phyloP scores from a whole-genome alignment of 2,888 invertebrate species.

The Metallyticus violacea region DNA sequence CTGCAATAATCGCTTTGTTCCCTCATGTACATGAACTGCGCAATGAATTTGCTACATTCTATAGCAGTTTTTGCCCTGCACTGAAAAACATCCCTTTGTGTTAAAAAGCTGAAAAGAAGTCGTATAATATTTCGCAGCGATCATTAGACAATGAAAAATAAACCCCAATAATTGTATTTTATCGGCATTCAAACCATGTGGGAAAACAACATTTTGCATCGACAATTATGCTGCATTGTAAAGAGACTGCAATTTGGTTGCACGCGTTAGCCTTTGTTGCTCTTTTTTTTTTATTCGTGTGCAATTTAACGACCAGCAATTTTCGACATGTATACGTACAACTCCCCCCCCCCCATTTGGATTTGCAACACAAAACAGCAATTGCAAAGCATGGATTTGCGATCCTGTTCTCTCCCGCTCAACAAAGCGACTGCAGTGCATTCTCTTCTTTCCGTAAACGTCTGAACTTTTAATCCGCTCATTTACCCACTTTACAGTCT shows the following conservation, averaged over 20 bases:
- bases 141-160: background rate
- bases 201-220: background rate
- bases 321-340: background rate
- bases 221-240: background rate
- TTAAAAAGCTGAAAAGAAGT: background rate
- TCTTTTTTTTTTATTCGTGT: background rate
- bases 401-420: background rate
- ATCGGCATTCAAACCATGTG: background rate
- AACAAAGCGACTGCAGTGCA: background rate
- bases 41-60: no score
- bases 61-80: background rate
- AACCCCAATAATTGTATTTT: background rate
- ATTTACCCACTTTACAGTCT: background rate
- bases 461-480: background rate
- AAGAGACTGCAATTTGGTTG: background rate
- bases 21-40: no score
- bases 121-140: background rate
- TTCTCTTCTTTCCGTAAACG: background rate
- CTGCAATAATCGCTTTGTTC: no score
- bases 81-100: background rate
- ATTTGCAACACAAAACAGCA: constrained; percentile 30
- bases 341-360: constrained; percentile 13
- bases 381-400: background rate
- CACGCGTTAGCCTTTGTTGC: background rate
- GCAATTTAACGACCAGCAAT: background rate